Base-by-base conservation (phyloP, 2,113 vertebrate species). In the Paraplagusia blochii region DNA sequence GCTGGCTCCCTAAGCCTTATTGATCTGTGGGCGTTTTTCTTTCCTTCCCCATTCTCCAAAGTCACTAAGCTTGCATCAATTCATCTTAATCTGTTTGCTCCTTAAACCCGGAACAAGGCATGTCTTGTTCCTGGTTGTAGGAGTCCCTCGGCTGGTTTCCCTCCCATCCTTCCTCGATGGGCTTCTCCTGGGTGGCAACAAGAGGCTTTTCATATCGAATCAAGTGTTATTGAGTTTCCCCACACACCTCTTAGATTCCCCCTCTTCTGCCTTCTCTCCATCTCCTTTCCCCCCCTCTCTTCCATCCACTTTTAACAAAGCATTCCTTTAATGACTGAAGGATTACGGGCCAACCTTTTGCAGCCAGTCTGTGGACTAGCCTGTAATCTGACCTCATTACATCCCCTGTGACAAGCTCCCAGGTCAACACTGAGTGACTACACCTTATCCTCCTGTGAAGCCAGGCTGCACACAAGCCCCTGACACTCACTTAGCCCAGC, bases 351-450 rank as follows among this genome's bases (percentile, higher is more conserved):
- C 85, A 87, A 85, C 85, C 85, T 88, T 85, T 88, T 87, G 81
- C 85, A 87, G 88, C 80, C 87, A 81, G 77, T 82, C 72, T 81
- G 74, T 70, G 77, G 80, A 83, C 83, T 81, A 72, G 88, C 81
- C 88, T 88, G 89, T 91, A 92, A 92, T 90, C 87, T 89, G 88
- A 92, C 88, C 88, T 90, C 90, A 90, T 91, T 90, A 90, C 88
- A 91, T 88, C 88, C 77, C 83, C 62, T 76, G 80, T 82, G 84
- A 90, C 86, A 87, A 87, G 85, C 85, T 89, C 83, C 66, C 67
- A 76, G 85, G 84, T 89, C 85, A 82, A 75, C 74, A 51, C 73
- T 69, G 77, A 77, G 82, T 63, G 68, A 76, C 85, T 85, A 79
- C 83, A 89, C 81, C 82, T 85, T 87, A 88, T 87, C 80, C 81